Base-by-base conservation (phyloP, 2,113 vertebrate genomes). In the Aplodontia rufa region DNA sequence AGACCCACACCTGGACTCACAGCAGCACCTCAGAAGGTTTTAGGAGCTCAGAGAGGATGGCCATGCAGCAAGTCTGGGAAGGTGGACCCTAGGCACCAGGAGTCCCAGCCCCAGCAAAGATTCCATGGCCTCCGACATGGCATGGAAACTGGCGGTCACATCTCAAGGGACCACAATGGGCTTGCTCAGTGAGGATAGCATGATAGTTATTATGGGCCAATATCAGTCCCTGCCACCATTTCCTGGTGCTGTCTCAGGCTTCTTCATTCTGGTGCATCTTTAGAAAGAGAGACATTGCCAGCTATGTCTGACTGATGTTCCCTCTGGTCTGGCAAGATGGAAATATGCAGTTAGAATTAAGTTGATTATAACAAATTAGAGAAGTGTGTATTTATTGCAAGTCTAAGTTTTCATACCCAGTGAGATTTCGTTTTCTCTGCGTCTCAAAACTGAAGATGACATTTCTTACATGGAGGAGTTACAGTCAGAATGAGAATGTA, bases 401-500 rank as follows among this genome's bases (percentile, higher is more conserved):
- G 76, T 32, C n/a, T 47, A 58, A 8, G 6, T 71, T 74, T 95
- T 89, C 49, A 58, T 79, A 28, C 5, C 6, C 6, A 30, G 20
- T 86, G 78, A 88, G 20, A 86, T 85, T 92, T 80, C 6, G 68
- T 90, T 96, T 4, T 35, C 32, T 60, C 32, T 87, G 30, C 32
- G 28, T 75, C 76, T 97, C 58, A 92, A 26, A 90, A 85, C 13
- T 45, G 49, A 95, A 78, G n/a, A 87, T 28, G 14, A 68, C 69
- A 5, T 49, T n/a, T 45, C n/a, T 69, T 80, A 51, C 17, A 1
- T 37, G 53, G 60, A 74, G 28, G 55, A 74, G 19, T 5, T 75
- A n/a, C 5, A 55, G 55, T 55, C 22, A 42, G 37, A 62, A 55
- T 84, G 32, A 78, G 64, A 37, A 42, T 84, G 35, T 53, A 86